Percentiles rank a stretch among this genome's conserved stretches.
These are phyloP conservation scores for Liodrosophila aerea DNA, from an alignment of 2,888 invertebrate species.

Conservation along the genomic window DNA sequence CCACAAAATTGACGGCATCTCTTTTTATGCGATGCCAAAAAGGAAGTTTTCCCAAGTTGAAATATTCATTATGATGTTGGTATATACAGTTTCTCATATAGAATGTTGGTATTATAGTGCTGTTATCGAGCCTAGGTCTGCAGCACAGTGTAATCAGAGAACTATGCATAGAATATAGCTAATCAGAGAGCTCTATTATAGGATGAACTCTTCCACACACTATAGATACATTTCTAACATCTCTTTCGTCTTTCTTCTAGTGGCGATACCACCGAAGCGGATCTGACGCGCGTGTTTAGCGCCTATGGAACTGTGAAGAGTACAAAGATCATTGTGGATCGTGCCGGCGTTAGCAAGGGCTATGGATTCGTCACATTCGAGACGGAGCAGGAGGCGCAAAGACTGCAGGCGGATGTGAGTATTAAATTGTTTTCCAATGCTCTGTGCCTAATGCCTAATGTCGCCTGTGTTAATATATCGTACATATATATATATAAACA, in stretches of 20 bases:
- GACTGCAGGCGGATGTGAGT: constrained; percentile 87
- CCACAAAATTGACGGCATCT: no score
- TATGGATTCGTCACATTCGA: constrained; percentile 92
- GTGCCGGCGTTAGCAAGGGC: constrained; percentile 95
- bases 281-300: constrained; percentile 95
- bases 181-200: no score
- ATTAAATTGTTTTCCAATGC: constrained; percentile 25
- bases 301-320: constrained; percentile 94
- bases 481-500: constrained; percentile 6
- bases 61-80: no score
- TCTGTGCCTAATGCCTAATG: constrained; percentile 47
- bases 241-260: constrained; percentile 55
- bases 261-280: constrained; percentile 95
- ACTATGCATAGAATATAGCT: no score
- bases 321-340: constrained; percentile 96
- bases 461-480: constrained; percentile 58
- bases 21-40: no score
- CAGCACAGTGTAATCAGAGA: no score
- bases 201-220: no score
- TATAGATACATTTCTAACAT: no score
- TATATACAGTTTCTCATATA: no score
- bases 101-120: no score
- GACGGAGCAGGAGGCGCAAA: constrained; percentile 92
- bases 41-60: no score
- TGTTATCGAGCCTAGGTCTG: no score